Evolutionary conservation across 1,140 invertebrate genomes (phyloP), one percentile per base, ranked within the genome.

Genomic region (Araneus ventricosus): DNA sequence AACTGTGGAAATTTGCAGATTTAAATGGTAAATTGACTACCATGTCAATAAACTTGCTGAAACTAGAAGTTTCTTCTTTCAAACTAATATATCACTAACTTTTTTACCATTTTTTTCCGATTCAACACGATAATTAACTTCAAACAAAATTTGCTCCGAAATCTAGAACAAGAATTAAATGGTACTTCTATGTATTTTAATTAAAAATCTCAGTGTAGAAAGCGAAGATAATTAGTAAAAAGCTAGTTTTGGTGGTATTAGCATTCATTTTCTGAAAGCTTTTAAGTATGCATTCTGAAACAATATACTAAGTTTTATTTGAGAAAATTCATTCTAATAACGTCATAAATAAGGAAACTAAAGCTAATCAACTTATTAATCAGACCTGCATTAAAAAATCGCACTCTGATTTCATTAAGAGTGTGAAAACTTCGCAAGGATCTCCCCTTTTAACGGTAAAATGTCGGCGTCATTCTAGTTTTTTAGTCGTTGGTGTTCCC

Each of bases 361-460:
- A 37, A 75, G 34, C 37, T 75, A 75, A 34, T 75, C 30, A 37
- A 20, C 30, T 34, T 75, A 75, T 20, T 4, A 34, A 75, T 34
- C 17, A 20, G 30, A 75, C 34, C 20, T 75, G 30, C 30, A 20
- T 75, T 75, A 75, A 75, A 75, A 75, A 75, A 75, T 67, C 24
- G 63, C 20, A 20, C 34, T 22, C 34, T 75, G 34, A 75, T 75
- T 75, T 14, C 34, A 75, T 75, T 75, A 75, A 24, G 34, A 6
- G 10, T 6, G 30, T 34, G 27, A 75, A 75, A 75, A 63, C 59
- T 63, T 75, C 70, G 70, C 59, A 75, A 75, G 70, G 3, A 37
- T 75, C 70, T 75, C 4, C 70, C 57, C 70, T 75, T 37, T 75
- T 75, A 75, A 75, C 30, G 70, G 70, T 75, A 75, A 75, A 75